Evolutionary conservation across 2,888 invertebrate species (phyloP).

Genomic region (Phalangium opilio): DNA sequence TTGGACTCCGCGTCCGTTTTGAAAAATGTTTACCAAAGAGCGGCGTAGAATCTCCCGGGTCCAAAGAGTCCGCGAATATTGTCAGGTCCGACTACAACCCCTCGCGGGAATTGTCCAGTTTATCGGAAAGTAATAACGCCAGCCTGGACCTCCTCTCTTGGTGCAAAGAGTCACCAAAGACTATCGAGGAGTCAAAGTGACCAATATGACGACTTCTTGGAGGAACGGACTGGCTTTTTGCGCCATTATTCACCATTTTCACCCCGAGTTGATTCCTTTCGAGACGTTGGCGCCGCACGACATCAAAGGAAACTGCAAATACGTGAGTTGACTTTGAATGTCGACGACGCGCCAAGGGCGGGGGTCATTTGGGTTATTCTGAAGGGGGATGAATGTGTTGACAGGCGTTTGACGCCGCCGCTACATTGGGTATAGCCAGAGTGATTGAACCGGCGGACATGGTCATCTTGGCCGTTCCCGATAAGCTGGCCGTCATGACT

Average conservation of each 20-base stretch:
- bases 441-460: constrained; percentile 86
- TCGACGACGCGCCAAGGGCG: too few species aligned
- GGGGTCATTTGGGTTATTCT: too few species aligned
- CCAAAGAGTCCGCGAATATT: too few species aligned
- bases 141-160: constrained; percentile 70
- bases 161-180: constrained; percentile 79
- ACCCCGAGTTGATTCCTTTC: constrained; percentile 78
- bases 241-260: constrained; percentile 80
- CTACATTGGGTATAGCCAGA: constrained; percentile 71
- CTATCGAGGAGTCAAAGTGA: constrained; percentile 72
- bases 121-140: neutral
- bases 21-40: neutral
- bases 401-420: constrained; percentile 75
- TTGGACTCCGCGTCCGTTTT: neutral
- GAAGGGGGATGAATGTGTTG: too few species aligned
- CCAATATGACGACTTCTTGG: constrained; percentile 78
- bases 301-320: constrained; percentile 73
- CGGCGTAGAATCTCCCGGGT: too few species aligned
- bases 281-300: constrained; percentile 70
- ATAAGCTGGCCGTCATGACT: constrained; percentile 90
- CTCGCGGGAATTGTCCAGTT: too few species aligned
- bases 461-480: constrained; percentile 75
- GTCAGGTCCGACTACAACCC: too few species aligned
- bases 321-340: constrained; percentile 25
- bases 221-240: constrained; percentile 92